Conservation (phyloP, 2,113 vertebrate genomes). For the Tragelaphus imberbis region DNA sequence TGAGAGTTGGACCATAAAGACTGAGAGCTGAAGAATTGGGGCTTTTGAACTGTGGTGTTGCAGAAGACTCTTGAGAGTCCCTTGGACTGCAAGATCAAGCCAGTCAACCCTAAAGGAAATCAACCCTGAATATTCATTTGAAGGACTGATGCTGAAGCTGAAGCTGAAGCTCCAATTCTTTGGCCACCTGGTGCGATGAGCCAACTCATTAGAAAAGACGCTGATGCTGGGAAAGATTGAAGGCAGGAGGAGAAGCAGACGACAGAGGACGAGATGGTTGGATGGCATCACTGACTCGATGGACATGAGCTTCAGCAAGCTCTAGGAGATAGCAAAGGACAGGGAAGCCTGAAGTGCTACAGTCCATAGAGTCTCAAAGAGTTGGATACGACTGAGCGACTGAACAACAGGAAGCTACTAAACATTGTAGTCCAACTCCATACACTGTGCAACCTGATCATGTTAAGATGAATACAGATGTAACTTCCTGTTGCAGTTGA, state of each 20-base stretch:
- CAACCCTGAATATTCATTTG: not conserved
- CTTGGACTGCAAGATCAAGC: not conserved
- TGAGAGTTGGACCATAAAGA: not conserved
- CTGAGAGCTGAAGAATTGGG: not conserved
- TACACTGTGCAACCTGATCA: conserved; percentile 5
- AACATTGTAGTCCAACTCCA: conserved; percentile 7
- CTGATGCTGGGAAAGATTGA: not conserved
- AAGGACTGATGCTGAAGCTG: not conserved
- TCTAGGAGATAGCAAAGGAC: not conserved
- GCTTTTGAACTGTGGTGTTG: not conserved
- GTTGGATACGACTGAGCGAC: not conserved
- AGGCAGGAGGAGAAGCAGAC: not conserved
- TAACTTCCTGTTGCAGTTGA: conserved; percentile 1
- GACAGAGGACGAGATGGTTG: not conserved
- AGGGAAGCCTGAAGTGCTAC: not conserved
- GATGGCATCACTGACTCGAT: not conserved
- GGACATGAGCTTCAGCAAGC: not conserved
- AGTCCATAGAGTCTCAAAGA: not conserved
- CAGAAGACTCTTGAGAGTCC: not conserved
- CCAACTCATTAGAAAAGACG: not conserved
- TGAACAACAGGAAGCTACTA: not conserved
- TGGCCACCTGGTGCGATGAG: not conserved
- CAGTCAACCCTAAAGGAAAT: not conserved
- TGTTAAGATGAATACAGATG: not conserved
- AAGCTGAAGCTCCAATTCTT: not conserved